phyloP scores from a whole-genome alignment of 2,888 invertebrate genomes.

The Dolichopus griseipennis region DNA sequence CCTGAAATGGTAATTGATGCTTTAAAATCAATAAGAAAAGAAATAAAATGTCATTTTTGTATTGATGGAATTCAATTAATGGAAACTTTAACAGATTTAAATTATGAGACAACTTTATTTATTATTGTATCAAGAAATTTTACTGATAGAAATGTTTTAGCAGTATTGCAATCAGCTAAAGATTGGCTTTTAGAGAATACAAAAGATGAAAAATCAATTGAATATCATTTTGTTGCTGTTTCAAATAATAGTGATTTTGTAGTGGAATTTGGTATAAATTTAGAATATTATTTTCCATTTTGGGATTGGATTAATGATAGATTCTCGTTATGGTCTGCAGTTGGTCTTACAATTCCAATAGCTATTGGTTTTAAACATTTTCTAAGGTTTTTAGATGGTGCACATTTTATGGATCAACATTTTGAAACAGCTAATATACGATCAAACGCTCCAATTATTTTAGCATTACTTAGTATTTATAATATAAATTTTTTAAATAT shows the following conservation, averaged over 20 bases:
- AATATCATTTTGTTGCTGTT: slow-evolving; percentile 95
- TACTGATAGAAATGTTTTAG: slow-evolving; percentile 98
- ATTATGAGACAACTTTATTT: slow-evolving; percentile 91
- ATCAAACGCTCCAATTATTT: slow-evolving; percentile 86
- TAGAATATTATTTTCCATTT: slow-evolving; percentile 96
- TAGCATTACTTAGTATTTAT: slow-evolving; percentile 89
- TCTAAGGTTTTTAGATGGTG: slow-evolving; percentile 82
- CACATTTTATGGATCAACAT: slow-evolving; percentile 89
- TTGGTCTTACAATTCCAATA: slow-evolving; percentile 91
- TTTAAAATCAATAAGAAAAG: too few species aligned
- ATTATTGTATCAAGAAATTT: slow-evolving; percentile 99
- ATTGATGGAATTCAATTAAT: slow-evolving; percentile 68
- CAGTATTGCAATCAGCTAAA: slow-evolving; percentile 97
- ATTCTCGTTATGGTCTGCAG: slow-evolving; percentile 96
- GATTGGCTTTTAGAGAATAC: slow-evolving; percentile 82
- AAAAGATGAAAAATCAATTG: slow-evolving; percentile 81
- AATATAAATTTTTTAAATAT: slow-evolving; percentile 91
- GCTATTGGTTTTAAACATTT: slow-evolving; percentile 93
- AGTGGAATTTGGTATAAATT: slow-evolving; percentile 94
- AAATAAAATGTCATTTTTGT: too few species aligned
- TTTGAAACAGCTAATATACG: slow-evolving; percentile 78
- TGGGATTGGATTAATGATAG: slow-evolving; percentile 99
- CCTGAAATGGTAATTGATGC: too few species aligned
- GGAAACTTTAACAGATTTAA: slow-evolving; percentile 81
- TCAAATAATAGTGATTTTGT: slow-evolving; percentile 93